These are phyloP conservation scores for Lophius piscatorius DNA, from an alignment of 2,113 vertebrate species.

Conservation along the genomic window DNA sequence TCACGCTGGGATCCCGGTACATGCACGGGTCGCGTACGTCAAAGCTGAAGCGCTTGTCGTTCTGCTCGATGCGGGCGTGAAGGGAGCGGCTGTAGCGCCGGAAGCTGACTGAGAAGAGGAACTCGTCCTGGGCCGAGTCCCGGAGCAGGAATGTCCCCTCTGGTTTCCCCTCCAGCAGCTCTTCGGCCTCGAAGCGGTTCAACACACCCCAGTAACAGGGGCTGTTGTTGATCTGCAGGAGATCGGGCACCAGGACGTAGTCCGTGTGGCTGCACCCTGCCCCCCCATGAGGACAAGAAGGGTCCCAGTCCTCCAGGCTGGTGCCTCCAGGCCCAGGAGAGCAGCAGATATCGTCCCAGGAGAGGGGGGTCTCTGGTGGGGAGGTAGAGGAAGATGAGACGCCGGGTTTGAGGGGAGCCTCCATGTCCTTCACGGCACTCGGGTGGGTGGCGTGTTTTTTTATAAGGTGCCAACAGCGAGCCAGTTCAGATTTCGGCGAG, in stretches of 20 bases:
- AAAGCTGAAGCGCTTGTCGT: constrained; percentile 95
- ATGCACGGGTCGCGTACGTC: constrained; percentile 96
- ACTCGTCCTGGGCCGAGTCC: constrained; percentile 96
- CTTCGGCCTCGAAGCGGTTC: constrained; percentile 95
- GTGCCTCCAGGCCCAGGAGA: constrained; percentile 58
- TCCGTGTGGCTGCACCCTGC: constrained; percentile 81
- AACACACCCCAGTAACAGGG: constrained; percentile 97
- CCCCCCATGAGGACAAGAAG: constrained; percentile 81
- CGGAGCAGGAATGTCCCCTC: constrained; percentile 94
- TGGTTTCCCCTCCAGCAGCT: constrained; percentile 93
- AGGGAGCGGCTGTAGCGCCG: constrained; percentile 96
- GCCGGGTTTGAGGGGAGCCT: constrained; percentile 70
- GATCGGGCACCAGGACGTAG: constrained; percentile 92
- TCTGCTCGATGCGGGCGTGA: constrained; percentile 96
- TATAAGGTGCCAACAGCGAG: constrained; percentile 94
- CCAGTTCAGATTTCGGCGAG: constrained; percentile 90
- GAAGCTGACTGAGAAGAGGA: constrained; percentile 97
- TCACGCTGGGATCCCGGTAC: constrained; percentile 93
- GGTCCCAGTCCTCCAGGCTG: constrained; percentile 87
- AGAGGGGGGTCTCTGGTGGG: constrained; percentile 70
- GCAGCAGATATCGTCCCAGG: constrained; percentile 78
- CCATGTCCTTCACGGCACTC: constrained; percentile 76
- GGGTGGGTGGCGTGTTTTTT: constrained; percentile 84
- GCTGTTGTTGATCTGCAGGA: constrained; percentile 96
- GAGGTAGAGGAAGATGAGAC: constrained; percentile 67